Conservation (phyloP, 2,888 invertebrate species). For the Pammene aurita region DNA sequence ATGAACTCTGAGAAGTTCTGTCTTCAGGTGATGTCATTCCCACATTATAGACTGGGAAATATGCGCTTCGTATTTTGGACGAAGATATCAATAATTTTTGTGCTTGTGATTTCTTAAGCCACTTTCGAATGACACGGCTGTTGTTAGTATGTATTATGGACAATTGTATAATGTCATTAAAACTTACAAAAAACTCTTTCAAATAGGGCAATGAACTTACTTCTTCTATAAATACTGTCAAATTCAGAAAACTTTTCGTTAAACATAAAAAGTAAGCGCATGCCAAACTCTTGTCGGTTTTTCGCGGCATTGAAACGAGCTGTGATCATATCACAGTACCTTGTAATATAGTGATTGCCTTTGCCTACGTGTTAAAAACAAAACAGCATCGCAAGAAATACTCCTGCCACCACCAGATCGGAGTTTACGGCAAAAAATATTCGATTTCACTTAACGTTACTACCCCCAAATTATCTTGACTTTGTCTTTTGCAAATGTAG, state of each 20-base stretch:
- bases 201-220: too few relatives aligned
- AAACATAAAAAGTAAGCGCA: too few relatives aligned
- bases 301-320: background rate
- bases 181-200: too few relatives aligned
- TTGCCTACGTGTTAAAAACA: constrained; percentile 39
- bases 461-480: constrained; percentile 41
- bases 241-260: too few relatives aligned
- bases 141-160: too few relatives aligned
- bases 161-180: too few relatives aligned
- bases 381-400: constrained; percentile 35
- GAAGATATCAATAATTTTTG: too few relatives aligned
- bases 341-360: constrained; percentile 10
- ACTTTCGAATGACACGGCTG: too few relatives aligned
- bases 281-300: too few relatives aligned
- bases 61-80: constrained; percentile 14
- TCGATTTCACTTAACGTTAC: constrained; percentile 53
- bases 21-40: constrained; percentile 72
- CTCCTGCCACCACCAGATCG: constrained; percentile 43
- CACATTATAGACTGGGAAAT: constrained; percentile 62
- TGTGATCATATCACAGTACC: constrained; percentile 1
- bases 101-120: too few relatives aligned
- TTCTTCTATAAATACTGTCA: too few relatives aligned
- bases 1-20: constrained; percentile 62
- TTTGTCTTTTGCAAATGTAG: background rate
- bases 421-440: constrained; percentile 52